These are phyloP conservation scores for Lordiphosa collinella DNA, from an alignment of 1,140 invertebrate species.

Conservation along the genomic window DNA sequence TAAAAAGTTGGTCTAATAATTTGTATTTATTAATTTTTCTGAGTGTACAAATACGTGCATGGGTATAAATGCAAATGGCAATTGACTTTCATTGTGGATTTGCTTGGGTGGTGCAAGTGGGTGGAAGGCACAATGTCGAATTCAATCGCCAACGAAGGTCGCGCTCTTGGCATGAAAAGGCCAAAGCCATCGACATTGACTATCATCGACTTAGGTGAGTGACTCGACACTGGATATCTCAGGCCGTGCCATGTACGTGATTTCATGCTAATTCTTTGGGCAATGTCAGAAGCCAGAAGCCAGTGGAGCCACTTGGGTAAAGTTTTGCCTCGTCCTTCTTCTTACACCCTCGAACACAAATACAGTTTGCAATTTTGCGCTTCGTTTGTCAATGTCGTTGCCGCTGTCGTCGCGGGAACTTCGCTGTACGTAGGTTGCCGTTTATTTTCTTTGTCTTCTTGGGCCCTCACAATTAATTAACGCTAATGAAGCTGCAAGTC, in stretches of 20 bases:
- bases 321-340: conserved; percentile 21
- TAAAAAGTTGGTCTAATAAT: too few relatives aligned
- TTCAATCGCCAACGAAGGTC: conserved; percentile 64
- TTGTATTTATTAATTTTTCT: too few relatives aligned
- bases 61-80: conserved; percentile 63
- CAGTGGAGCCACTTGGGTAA: conserved; percentile 11
- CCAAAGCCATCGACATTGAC: conserved; percentile 55
- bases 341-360: not conserved
- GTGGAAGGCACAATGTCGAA: conserved; percentile 57
- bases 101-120: conserved; percentile 3
- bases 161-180: conserved; percentile 58
- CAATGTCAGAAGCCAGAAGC: conserved; percentile 8
- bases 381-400: conserved; percentile 70
- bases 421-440: conserved; percentile 17
- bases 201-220: conserved; percentile 63
- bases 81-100: conserved; percentile 56
- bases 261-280: conserved; percentile 61
- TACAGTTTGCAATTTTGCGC: conserved; percentile 55
- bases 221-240: conserved; percentile 36
- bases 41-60: conserved; percentile 3
- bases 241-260: conserved; percentile 61
- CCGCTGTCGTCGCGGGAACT: conserved; percentile 30
- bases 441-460: conserved; percentile 39
- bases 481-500: conserved; percentile 62
- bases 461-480: conserved; percentile 69